Evolutionary conservation across 2,113 vertebrate genomes (phyloP).

Genomic region (Stercorarius parasiticus): DNA sequence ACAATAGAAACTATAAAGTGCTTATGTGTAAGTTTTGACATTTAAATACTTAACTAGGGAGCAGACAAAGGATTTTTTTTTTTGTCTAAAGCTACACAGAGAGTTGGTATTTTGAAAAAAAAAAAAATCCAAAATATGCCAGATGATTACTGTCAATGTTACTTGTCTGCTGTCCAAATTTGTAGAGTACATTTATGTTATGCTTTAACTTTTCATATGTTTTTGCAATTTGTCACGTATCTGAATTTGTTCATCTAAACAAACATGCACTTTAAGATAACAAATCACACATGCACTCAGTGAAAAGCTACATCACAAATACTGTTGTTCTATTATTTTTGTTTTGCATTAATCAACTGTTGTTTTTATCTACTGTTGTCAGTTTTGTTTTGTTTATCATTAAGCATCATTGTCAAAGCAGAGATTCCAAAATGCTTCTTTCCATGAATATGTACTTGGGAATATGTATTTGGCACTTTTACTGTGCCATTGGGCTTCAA

Average conservation of each 20-base stretch:
- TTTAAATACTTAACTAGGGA: neutral
- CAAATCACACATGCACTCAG: neutral
- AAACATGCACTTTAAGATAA: neutral
- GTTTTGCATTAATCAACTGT: neutral
- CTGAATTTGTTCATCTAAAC: neutral
- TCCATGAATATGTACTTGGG: neutral
- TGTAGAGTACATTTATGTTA: neutral
- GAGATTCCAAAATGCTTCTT: neutral
- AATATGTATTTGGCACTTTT: neutral
- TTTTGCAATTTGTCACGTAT: accelerated
- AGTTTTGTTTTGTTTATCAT: neutral
- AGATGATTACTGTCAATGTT: neutral
- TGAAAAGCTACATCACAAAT: neutral
- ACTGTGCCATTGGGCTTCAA: neutral
- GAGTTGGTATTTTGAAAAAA: neutral
- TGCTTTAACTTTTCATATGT: neutral
- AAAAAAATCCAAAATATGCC: neutral
- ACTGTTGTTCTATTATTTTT: neutral
- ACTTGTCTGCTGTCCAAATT: neutral
- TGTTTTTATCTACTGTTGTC: neutral
- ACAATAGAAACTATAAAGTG: neutral
- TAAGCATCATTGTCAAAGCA: neutral
- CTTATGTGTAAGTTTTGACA: neutral
- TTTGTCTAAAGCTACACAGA: neutral
- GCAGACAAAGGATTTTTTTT: neutral